These are phyloP conservation scores for Ciconia maguari DNA, from an alignment of 2,113 vertebrate genomes.

Conservation along the genomic window DNA sequence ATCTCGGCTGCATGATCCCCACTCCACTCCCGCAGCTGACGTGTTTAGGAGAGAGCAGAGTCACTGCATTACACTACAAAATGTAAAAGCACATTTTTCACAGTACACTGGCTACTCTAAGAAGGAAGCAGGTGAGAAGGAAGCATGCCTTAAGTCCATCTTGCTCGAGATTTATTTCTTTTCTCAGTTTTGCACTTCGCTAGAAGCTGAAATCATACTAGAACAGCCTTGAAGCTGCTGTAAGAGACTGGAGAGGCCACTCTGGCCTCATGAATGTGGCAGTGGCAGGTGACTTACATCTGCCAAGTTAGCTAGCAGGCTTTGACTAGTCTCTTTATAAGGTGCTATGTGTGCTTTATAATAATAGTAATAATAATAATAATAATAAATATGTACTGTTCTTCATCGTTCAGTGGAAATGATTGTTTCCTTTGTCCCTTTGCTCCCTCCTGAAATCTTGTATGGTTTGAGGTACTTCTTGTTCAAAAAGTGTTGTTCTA, in stretches of 20 bases:
- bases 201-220: not conserved
- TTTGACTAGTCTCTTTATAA: not conserved
- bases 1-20: not conserved
- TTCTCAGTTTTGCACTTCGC: not conserved
- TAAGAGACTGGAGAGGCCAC: not conserved
- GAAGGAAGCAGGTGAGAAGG: not conserved
- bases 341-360: not conserved
- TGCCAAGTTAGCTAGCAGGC: not conserved
- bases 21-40: accelerated
- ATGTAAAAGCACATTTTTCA: not conserved
- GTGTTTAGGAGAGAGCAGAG: not conserved
- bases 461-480: not conserved
- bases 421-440: not conserved
- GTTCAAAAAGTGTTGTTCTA: not conserved
- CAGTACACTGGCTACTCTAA: not conserved
- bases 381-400: not conserved
- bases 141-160: not conserved
- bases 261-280: not conserved
- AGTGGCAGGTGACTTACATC: not conserved
- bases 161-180: not conserved
- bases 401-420: not conserved
- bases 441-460: not conserved
- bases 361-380: not conserved
- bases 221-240: not conserved
- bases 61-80: not conserved